These are phyloP conservation scores for Echinops telfairi DNA, from an alignment of 2,113 vertebrate genomes.

Conservation along the genomic window DNA sequence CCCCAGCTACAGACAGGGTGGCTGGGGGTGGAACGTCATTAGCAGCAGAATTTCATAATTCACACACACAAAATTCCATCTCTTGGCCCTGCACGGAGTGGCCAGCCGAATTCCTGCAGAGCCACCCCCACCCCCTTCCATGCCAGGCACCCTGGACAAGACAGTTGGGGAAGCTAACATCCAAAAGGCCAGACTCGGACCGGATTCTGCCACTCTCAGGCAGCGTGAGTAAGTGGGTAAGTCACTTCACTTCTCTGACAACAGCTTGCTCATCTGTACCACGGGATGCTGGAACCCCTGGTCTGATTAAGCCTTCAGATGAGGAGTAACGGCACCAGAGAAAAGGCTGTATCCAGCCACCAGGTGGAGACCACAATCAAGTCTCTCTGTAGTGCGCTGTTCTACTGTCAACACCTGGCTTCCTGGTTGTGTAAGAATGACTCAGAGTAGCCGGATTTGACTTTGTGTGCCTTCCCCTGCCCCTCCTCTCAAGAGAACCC, in stretches of 20 bases:
- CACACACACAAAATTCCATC: neutral
- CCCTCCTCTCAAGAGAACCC: neutral
- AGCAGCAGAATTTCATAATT: conserved; percentile 18
- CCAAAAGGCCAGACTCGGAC: neutral
- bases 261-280: conserved; percentile 18
- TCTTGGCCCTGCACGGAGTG: neutral
- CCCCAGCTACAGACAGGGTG: conserved; percentile 4
- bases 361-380: conserved; percentile 24
- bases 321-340: neutral
- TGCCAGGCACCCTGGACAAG: neutral
- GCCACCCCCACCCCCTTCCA: neutral
- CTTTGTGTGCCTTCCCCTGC: neutral
- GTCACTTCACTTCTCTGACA: conserved; percentile 16
- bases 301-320: conserved; percentile 8
- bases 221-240: neutral
- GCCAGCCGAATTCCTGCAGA: neutral
- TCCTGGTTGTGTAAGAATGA: conserved; percentile 23
- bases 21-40: conserved; percentile 1
- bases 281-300: neutral
- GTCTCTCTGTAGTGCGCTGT: neutral
- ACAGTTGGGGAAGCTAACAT: neutral
- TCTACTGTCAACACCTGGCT: neutral
- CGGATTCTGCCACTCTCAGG: conserved; percentile 24
- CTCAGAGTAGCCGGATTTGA: neutral
- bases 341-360: neutral